Conservation (phyloP, 2,113 vertebrate genomes). For the Ifrita kowaldi region DNA sequence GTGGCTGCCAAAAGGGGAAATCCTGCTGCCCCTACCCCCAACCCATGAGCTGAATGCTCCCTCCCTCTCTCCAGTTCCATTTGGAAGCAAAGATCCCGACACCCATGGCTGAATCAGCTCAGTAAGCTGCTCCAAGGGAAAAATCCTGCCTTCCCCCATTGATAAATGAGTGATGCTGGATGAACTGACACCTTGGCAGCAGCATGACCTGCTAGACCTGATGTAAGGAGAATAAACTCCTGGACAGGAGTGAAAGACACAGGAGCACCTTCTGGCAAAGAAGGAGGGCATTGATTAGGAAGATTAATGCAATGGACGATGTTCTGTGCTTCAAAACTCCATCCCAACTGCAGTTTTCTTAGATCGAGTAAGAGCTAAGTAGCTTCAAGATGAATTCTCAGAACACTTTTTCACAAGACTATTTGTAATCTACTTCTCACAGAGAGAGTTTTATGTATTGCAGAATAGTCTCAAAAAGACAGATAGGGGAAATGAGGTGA, state of each 20-base stretch:
- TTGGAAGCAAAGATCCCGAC: not conserved
- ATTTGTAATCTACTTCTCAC: not conserved
- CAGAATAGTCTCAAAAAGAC: not conserved
- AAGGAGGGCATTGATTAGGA: not conserved
- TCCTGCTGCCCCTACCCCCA: not conserved
- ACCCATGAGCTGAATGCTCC: not conserved
- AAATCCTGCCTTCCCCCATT: not conserved
- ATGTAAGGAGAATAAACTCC: not conserved
- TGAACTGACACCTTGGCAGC: not conserved
- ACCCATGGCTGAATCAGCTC: not conserved
- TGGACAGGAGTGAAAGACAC: not conserved
- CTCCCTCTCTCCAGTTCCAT: not conserved
- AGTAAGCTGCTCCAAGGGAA: not conserved
- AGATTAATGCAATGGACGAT: not conserved
- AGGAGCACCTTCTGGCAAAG: not conserved
- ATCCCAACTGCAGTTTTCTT: not conserved
- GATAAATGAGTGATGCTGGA: not conserved
- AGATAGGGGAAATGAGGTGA: not conserved
- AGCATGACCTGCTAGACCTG: fast-evolving
- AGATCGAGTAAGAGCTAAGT: not conserved
- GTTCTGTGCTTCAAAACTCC: not conserved
- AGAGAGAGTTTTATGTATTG: not conserved
- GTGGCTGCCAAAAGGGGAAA: conserved; percentile 40
- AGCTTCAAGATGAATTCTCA: not conserved
- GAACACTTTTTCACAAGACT: not conserved